These are phyloP conservation scores for Hephaestus fuliginosus DNA, from an alignment of 2,797 vertebrate species.

Conservation along the genomic window DNA sequence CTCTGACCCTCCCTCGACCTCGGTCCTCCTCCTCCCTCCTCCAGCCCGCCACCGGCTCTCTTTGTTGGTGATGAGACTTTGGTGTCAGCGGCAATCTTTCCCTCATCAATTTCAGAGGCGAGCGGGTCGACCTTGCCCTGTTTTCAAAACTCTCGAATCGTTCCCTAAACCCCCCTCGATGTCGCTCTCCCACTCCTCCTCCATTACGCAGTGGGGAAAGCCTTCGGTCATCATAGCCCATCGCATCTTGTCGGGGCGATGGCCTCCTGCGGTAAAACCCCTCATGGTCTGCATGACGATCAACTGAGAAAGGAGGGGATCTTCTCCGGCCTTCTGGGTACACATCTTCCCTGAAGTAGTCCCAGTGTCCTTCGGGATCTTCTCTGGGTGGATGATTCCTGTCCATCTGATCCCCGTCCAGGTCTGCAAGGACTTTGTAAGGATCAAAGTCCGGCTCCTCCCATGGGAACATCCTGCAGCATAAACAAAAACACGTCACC, in stretches of 20 bases:
- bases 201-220: constrained; percentile 32
- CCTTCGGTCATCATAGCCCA: constrained; percentile 37
- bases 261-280: constrained; percentile 45
- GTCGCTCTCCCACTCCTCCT: constrained; percentile 25
- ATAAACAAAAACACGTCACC: not conserved
- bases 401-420: constrained; percentile 34
- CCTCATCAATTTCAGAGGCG: constrained; percentile 53
- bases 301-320: constrained; percentile 41
- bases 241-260: not conserved
- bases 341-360: constrained; percentile 56
- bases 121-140: constrained; percentile 32
- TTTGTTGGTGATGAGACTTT: constrained; percentile 45
- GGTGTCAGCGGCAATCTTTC: constrained; percentile 56
- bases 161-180: constrained; percentile 56
- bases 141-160: constrained; percentile 57
- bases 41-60: constrained; percentile 59
- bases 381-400: constrained; percentile 40
- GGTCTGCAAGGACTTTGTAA: constrained; percentile 48
- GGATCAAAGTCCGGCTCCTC: constrained; percentile 68
- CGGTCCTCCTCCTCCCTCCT: constrained; percentile 66
- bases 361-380: constrained; percentile 58
- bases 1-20: constrained; percentile 64
- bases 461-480: constrained; percentile 73
- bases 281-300: constrained; percentile 46
- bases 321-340: constrained; percentile 66